These are phyloP conservation scores for Lethenteron camtschaticum DNA, from an alignment of 2,113 vertebrate species.

Conservation along the genomic window DNA sequence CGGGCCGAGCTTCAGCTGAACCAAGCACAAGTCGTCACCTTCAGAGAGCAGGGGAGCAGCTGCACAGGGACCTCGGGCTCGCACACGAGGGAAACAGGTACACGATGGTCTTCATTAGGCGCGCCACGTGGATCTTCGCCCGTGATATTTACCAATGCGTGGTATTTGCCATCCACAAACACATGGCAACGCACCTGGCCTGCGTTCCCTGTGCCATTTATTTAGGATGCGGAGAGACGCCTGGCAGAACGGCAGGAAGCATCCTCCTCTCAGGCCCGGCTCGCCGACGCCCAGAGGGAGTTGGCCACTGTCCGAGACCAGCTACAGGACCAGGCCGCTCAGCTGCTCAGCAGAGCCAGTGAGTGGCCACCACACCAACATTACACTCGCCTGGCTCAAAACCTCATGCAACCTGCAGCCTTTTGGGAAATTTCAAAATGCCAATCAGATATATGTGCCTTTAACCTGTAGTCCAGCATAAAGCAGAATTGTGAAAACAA, in stretches of 20 bases:
- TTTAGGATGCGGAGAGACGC: conserved; percentile 67
- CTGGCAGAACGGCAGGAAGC: conserved; percentile 84
- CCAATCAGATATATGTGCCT: too few species aligned
- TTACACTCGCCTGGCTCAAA: too few species aligned
- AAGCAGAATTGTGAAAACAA: too few species aligned
- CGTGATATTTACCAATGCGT: too few species aligned
- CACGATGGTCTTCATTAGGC: too few species aligned
- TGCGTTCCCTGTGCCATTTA: too few species aligned
- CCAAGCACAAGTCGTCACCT: conserved; percentile 61
- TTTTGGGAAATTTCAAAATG: too few species aligned
- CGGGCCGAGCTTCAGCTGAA: conserved; percentile 52
- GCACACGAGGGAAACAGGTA: conserved; percentile 62
- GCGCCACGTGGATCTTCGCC: too few species aligned
- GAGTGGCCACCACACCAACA: conserved; percentile 19
- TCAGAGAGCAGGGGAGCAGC: conserved; percentile 60
- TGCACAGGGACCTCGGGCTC: conserved; percentile 41
- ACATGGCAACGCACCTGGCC: too few species aligned
- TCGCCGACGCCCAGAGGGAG: conserved; percentile 83
- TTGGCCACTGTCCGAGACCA: conserved; percentile 65
- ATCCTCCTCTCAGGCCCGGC: conserved; percentile 64
- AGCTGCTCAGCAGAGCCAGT: conserved; percentile 96
- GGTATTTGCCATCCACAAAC: too few species aligned
- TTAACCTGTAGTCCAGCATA: too few species aligned
- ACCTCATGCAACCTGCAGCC: too few species aligned
- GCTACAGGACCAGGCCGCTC: conserved; percentile 79